Base-by-base conservation (phyloP, 2,888 invertebrate genomes). In the Tetrapedia diversipes region DNA sequence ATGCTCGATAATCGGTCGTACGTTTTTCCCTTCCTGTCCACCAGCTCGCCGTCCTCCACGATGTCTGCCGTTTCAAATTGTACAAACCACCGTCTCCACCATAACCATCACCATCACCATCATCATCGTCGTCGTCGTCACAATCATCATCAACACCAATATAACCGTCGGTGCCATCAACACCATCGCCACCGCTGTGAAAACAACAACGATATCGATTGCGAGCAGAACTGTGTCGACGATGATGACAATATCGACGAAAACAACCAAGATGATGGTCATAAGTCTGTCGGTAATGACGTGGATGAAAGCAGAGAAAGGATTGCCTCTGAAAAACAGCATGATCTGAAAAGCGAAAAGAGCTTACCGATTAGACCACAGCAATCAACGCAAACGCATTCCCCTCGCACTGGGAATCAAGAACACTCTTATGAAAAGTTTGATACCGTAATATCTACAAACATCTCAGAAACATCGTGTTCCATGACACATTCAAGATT, bases 381-480 rank as follows among this genome's bases (percentile, higher is more conserved):
- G 2, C 79, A 84, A 4, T 64, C 82, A 2, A 22, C 77, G 10
- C 75, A 68, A 37, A 59, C 63, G 29, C 69, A 54, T 41, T 74
- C 64, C 4, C 47, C 54, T 24, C 86, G 53, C 0, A 4, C 11
- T 0, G 67, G 85, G 51, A 80, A 87, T 69, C 83, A 87, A 16
- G 86, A 89, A 11, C 57, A 70, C 10, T 34, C 43, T 4, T 78
- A 85, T 37, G 77, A 74, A 56, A 86, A 85, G 29, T 77, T 83
- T 32, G 87, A 89, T 37, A n/a, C 37, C 4, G 27, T 19, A 19
- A n/a, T 72, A 10, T 45, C 79, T 14, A 37, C 80, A 19, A 27
- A 76, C 73, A 89, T 91, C 49, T 87, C 88, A 74, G 88, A 89
- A 37, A 67, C 80, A 7, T 22, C 24, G 8, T 66, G 72, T 27